These are phyloP conservation scores for Amaurobius ferox DNA, from an alignment of 2,888 invertebrate species.

Conservation along the genomic window DNA sequence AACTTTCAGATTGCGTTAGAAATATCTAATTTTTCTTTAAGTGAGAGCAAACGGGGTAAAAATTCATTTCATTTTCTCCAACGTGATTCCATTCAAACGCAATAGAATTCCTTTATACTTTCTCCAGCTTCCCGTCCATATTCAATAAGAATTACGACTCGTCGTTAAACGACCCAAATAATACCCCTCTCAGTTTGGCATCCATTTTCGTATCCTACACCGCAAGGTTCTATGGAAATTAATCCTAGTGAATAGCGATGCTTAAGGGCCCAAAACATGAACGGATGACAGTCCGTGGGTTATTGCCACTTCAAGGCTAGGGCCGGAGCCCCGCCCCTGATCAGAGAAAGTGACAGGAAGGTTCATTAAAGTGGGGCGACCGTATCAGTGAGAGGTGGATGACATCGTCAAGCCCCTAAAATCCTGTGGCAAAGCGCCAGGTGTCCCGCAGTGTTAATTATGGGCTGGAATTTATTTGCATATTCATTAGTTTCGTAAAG, in stretches of 20 bases:
- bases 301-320: slow-evolving; percentile 27
- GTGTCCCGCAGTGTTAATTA: background rate
- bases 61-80: too few relatives aligned
- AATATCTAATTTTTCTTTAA: too few relatives aligned
- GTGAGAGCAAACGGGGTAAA: too few relatives aligned
- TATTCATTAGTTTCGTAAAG: slow-evolving; percentile 16
- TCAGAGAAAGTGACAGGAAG: slow-evolving; percentile 50
- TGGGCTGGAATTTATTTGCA: background rate
- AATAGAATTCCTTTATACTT: too few relatives aligned
- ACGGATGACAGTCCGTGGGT: slow-evolving; percentile 16
- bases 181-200: too few relatives aligned
- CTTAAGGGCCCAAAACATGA: background rate
- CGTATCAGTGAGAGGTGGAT: slow-evolving; percentile 28
- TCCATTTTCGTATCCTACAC: background rate
- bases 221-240: background rate
- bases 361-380: slow-evolving; percentile 37
- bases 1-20: too few relatives aligned
- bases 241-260: background rate
- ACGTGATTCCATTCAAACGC: too few relatives aligned
- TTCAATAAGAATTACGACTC: too few relatives aligned
- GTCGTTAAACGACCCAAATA: too few relatives aligned
- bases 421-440: slow-evolving; percentile 1
- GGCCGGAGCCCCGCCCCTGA: slow-evolving; percentile 44
- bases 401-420: slow-evolving; percentile 9
- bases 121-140: too few relatives aligned